These are phyloP conservation scores for Digitonthophagus gazella DNA, from an alignment of 2,888 invertebrate species.

Conservation along the genomic window DNA sequence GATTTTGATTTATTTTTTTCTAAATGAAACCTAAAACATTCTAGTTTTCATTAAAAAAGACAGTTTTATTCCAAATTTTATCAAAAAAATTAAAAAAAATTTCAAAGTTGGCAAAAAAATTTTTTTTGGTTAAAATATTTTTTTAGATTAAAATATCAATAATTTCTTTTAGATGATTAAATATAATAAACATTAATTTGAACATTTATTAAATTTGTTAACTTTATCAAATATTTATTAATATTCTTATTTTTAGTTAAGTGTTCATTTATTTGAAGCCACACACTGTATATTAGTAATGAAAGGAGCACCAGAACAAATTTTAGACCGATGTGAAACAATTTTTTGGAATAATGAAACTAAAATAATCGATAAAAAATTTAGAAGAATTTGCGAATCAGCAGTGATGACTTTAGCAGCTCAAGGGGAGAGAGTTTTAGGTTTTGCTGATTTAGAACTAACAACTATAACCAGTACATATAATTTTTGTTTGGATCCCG, in stretches of 20 bases:
- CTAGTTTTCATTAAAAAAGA: too few species aligned
- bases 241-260: conserved; percentile 50
- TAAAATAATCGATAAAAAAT: conserved; percentile 53
- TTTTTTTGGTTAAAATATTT: too few species aligned
- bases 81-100: too few species aligned
- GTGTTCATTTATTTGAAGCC: conserved; percentile 61
- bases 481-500: conserved; percentile 59
- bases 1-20: too few species aligned
- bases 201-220: too few species aligned
- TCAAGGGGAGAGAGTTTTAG: conserved; percentile 74
- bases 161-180: too few species aligned
- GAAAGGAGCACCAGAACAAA: conserved; percentile 75
- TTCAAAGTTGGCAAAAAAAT: too few species aligned
- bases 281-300: conserved; percentile 63
- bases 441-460: conserved; percentile 74
- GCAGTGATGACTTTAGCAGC: conserved; percentile 78
- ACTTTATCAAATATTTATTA: too few species aligned
- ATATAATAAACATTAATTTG: too few species aligned
- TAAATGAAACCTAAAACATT: too few species aligned
- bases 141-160: too few species aligned
- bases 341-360: conserved; percentile 60
- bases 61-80: too few species aligned
- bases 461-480: conserved; percentile 53
- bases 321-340: conserved; percentile 65
- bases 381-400: conserved; percentile 61